A percentile compares a stretch with the other conserved stretches of the same genome.
These are phyloP conservation scores for Pempheris klunzingeri DNA, from an alignment of 2,797 vertebrate genomes.

Conservation along the genomic window DNA sequence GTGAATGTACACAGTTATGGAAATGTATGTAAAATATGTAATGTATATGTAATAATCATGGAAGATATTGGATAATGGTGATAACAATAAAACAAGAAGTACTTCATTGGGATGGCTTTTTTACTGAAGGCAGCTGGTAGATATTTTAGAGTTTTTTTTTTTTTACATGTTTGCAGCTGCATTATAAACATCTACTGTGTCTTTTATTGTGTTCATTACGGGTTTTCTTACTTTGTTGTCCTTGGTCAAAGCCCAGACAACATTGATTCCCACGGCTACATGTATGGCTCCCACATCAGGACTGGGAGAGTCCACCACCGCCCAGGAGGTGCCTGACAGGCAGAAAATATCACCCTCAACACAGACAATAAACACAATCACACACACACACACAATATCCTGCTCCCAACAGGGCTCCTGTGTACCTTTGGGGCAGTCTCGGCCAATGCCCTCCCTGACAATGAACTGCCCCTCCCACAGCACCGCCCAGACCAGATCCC, in stretches of 20 bases:
- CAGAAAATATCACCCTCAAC: slow-evolving; percentile 5
- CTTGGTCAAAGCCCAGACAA: slow-evolving; percentile 97
- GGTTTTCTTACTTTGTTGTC: slow-evolving; percentile 91
- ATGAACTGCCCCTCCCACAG: slow-evolving; percentile 97
- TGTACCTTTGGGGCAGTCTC: slow-evolving; percentile 92
- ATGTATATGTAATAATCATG: background rate
- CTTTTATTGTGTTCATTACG: background rate
- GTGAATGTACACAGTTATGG: background rate
- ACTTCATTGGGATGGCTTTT: background rate
- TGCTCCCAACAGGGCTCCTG: too few relatives aligned
- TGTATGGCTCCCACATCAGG: slow-evolving; percentile 91
- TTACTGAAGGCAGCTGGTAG: background rate
- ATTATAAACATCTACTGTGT: background rate
- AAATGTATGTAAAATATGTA: background rate
- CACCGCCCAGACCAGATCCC: slow-evolving; percentile 95
- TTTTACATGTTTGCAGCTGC: background rate
- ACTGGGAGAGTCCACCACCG: slow-evolving; percentile 90
- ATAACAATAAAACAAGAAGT: background rate
- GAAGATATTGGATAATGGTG: background rate
- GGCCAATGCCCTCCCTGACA: slow-evolving; percentile 92
- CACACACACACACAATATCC: background rate
- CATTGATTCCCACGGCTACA: slow-evolving; percentile 91
- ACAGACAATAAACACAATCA: background rate
- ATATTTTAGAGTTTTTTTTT: background rate
- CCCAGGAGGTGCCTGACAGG: slow-evolving; percentile 87